A percentile compares a stretch with the other conserved stretches of the same genome.
Conservation (phyloP, 2,113 vertebrate species). For the Caranx melampygus region DNA sequence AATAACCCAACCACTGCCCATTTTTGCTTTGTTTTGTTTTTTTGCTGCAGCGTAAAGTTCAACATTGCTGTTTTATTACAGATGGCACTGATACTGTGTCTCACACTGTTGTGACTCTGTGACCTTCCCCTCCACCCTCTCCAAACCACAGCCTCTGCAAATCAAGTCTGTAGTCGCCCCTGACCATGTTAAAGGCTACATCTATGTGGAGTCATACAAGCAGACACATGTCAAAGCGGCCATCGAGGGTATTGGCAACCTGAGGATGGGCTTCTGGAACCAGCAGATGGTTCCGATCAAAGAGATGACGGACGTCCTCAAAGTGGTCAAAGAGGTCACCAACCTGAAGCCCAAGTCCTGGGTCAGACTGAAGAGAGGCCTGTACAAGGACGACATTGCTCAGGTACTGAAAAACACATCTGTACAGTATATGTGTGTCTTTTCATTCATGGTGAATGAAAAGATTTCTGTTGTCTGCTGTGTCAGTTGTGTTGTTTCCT, state of each 20-base stretch:
- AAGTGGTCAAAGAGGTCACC: constrained; percentile 97
- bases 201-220: constrained; percentile 97
- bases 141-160: constrained; percentile 87
- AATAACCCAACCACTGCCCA: too few relatives aligned
- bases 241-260: constrained; percentile 95
- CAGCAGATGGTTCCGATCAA: constrained; percentile 99
- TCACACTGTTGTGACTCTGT: too few relatives aligned
- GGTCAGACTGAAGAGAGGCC: constrained; percentile 95
- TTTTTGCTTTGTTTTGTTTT: too few relatives aligned
- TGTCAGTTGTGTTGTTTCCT: too few relatives aligned
- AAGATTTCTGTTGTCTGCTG: background rate
- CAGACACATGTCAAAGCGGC: constrained; percentile 97
- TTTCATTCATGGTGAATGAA: too few relatives aligned
- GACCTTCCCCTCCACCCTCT: too few relatives aligned
- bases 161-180: constrained; percentile 96
- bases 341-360: constrained; percentile 97
- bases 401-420: constrained; percentile 79
- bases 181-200: constrained; percentile 94
- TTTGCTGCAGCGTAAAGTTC: too few relatives aligned
- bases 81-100: too few relatives aligned
- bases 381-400: constrained; percentile 97
- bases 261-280: constrained; percentile 97
- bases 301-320: constrained; percentile 97
- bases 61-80: too few relatives aligned
- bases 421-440: too few relatives aligned